Percentiles rank a stretch among this genome's conserved stretches.
These are phyloP conservation scores for Bucorvus abyssinicus DNA, from an alignment of 2,797 vertebrate species.

Conservation along the genomic window DNA sequence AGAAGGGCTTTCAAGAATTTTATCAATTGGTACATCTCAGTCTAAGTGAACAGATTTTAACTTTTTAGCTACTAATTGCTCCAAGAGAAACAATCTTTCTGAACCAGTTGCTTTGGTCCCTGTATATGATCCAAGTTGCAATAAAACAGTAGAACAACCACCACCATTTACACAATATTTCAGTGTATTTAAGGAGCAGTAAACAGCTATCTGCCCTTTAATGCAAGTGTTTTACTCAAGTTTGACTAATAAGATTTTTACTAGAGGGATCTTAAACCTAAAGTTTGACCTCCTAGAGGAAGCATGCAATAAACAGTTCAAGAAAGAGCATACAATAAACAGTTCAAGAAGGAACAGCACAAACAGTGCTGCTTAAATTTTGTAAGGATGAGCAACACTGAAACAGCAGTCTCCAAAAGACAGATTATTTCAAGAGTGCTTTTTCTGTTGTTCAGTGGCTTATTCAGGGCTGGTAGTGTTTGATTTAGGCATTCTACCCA, in stretches of 20 bases:
- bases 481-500: not conserved
- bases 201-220: not conserved
- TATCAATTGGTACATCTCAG: not conserved
- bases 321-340: not conserved
- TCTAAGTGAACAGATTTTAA: not conserved
- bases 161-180: not conserved
- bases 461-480: not conserved
- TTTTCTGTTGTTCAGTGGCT: not conserved
- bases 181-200: not conserved
- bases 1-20: not conserved
- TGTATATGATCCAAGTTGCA: not conserved
- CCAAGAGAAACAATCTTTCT: not conserved
- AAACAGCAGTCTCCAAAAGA: not conserved
- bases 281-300: not conserved
- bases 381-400: not conserved
- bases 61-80: not conserved
- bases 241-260: not conserved
- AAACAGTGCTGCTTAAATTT: not conserved
- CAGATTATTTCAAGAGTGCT: not conserved
- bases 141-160: not conserved
- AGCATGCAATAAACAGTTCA: not conserved
- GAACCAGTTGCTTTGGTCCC: not conserved
- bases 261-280: not conserved
- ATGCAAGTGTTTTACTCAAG: not conserved
- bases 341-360: not conserved